Evolutionary conservation across 2,888 invertebrate genomes (phyloP).

Genomic region (Philopedon plagiatum): DNA sequence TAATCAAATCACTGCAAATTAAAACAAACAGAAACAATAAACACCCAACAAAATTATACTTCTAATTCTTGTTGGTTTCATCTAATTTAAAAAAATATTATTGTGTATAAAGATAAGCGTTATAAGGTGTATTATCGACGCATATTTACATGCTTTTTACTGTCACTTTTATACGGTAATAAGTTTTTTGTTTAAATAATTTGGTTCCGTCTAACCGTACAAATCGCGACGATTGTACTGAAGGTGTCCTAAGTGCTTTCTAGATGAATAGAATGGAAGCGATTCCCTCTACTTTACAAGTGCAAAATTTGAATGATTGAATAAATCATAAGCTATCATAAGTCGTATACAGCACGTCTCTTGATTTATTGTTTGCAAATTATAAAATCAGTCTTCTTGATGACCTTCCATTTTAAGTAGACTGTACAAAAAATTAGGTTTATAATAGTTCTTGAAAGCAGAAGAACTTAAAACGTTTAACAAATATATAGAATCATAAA

Average conservation of each 20-base stretch:
- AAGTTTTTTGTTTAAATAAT: conserved; percentile 1
- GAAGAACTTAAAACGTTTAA: too few relatives aligned
- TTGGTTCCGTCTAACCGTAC: not conserved
- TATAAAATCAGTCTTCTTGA: too few relatives aligned
- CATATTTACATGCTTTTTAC: not conserved
- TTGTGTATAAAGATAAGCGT: not conserved
- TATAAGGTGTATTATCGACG: not conserved
- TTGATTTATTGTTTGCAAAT: too few relatives aligned
- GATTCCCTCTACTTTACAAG: conserved; percentile 5
- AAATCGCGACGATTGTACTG: conserved; percentile 19
- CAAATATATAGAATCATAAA: too few relatives aligned
- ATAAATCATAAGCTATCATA: too few relatives aligned
- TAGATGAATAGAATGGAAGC: not conserved
- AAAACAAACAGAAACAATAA: not conserved
- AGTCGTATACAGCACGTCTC: too few relatives aligned
- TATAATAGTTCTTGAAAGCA: too few relatives aligned
- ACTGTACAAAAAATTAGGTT: too few relatives aligned
- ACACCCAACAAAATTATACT: too few relatives aligned
- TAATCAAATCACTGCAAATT: not conserved
- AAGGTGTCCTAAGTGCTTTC: conserved; percentile 12
- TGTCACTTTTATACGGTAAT: not conserved
- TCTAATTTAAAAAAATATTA: not conserved
- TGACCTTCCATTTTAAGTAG: too few relatives aligned
- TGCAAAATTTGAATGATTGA: not conserved
- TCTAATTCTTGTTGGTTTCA: not conserved